Base-by-base conservation (phyloP, 1,140 invertebrate species). In the Ceratina calcarata region DNA sequence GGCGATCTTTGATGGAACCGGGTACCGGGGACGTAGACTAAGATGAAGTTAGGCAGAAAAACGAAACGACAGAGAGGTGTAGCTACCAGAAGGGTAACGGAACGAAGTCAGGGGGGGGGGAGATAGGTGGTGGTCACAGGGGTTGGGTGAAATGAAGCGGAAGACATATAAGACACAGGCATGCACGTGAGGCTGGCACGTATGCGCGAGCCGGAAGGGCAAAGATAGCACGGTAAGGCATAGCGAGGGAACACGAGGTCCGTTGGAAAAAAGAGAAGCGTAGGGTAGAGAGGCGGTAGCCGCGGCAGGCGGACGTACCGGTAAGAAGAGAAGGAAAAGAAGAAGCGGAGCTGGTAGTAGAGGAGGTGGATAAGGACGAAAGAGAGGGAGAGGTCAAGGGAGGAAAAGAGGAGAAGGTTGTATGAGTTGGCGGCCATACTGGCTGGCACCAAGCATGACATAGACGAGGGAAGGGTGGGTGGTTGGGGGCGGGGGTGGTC, bases 361-460 rank as follows among this genome's bases (percentile, higher is more conserved):
- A 76, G 61, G 65, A 75, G 62, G 73, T 78, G 84, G 80, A 78
- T 62, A 87, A 85, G 78, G 83, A 90, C 51, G 77, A 77, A 45
- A 82, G 79, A 76, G 75, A 82, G 69, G 66, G 61, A 67, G 90
- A 91, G 90, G 88, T 89, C 89, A 90, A 91, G 90, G 87, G 89
- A 91, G 90, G 86, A 88, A 90, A 89, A 89, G 84, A 90, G 88
- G 88, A 90, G 89, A 86, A 90, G 89, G 88, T 91, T 89, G 86
- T 86, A 83, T 82, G 84, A 87, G 84, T 86, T 88, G 91, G 90
- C 90, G 91, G 90, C 91, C 90, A 91, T 92, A 88, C 89, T 92
- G 91, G 88, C 88, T 92, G 90, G 91, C 90, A 89, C 87, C 87
- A 87, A 82, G 85, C 89, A 90, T 87, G 90, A 88, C 87, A 89